Conservation (phyloP, 2,113 vertebrate species). For the Ia io region DNA sequence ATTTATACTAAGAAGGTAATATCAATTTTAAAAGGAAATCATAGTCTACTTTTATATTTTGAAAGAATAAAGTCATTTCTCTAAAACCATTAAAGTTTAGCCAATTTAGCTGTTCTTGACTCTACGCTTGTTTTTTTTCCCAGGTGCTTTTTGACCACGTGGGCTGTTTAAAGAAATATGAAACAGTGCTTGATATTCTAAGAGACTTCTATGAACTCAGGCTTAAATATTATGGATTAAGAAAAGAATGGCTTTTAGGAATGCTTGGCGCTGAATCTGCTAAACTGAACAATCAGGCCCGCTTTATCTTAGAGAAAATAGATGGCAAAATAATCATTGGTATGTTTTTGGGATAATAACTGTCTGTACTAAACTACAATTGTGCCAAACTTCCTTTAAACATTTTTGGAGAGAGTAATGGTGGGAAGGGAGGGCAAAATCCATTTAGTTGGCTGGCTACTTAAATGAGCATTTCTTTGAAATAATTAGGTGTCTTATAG, state of each 20-base stretch:
- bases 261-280: slow-evolving; percentile 93
- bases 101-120: neutral
- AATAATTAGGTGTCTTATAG: neutral
- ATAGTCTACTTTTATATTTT: slow-evolving; percentile 19
- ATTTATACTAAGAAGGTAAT: neutral
- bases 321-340: slow-evolving; percentile 95
- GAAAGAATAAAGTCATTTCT: neutral
- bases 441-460: neutral
- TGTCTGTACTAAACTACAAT: neutral
- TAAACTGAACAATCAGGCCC: slow-evolving; percentile 95
- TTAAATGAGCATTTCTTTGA: neutral
- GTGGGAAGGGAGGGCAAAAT: neutral
- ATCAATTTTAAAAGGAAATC: neutral
- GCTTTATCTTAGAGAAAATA: slow-evolving; percentile 99
- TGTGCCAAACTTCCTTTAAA: slow-evolving; percentile 20
- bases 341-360: slow-evolving; percentile 76
- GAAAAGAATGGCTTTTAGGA: slow-evolving; percentile 95
- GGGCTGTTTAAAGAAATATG: slow-evolving; percentile 95
- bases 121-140: slow-evolving; percentile 26
- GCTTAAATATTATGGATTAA: slow-evolving; percentile 91
- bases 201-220: slow-evolving; percentile 95
- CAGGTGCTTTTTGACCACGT: slow-evolving; percentile 98
- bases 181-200: slow-evolving; percentile 90
- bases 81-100: slow-evolving; percentile 11
- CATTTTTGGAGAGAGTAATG: neutral